Evolutionary conservation across 1,140 invertebrate species (phyloP).

Genomic region (Dinothrombium tinctorium): DNA sequence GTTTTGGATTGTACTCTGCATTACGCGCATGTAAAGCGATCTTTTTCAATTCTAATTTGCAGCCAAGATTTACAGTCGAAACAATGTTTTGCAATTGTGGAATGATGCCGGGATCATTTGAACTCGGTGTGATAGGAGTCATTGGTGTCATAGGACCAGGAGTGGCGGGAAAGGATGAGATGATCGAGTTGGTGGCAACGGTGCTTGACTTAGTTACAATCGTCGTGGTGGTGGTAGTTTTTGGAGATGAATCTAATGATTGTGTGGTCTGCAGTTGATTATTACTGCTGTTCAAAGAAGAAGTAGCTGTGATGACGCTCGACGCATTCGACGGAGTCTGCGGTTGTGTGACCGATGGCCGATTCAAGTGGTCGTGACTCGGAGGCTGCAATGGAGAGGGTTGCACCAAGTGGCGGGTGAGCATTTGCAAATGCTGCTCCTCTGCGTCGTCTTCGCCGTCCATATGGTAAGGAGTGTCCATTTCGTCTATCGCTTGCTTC

Average conservation of each 20-base stretch:
- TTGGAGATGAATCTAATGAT: not conserved
- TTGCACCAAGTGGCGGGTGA: constrained; percentile 13
- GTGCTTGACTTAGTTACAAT: not conserved
- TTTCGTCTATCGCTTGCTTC: no score
- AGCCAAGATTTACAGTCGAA: constrained; percentile 88
- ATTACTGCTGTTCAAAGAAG: not conserved
- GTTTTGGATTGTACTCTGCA: constrained; percentile 98
- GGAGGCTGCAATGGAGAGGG: constrained; percentile 15
- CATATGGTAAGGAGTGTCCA: no score
- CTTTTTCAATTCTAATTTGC: constrained; percentile 83
- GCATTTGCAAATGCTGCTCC: constrained; percentile 15
- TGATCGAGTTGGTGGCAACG: not conserved
- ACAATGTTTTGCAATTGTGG: constrained; percentile 92
- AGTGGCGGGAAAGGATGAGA: constrained; percentile 34
- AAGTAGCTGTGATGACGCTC: not conserved
- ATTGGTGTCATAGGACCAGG: constrained; percentile 38
- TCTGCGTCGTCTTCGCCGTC: constrained; percentile 10
- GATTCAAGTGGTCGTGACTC: constrained; percentile 14
- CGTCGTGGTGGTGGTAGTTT: not conserved
- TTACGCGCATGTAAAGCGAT: constrained; percentile 97
- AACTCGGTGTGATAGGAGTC: constrained; percentile 70
- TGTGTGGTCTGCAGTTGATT: not conserved
- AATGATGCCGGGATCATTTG: constrained; percentile 72
- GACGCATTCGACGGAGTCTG: not conserved
- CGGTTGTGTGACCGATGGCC: not conserved